These are phyloP conservation scores for Brachionus paranguensis DNA, from an alignment of 1,140 invertebrate genomes.

Conservation along the genomic window DNA sequence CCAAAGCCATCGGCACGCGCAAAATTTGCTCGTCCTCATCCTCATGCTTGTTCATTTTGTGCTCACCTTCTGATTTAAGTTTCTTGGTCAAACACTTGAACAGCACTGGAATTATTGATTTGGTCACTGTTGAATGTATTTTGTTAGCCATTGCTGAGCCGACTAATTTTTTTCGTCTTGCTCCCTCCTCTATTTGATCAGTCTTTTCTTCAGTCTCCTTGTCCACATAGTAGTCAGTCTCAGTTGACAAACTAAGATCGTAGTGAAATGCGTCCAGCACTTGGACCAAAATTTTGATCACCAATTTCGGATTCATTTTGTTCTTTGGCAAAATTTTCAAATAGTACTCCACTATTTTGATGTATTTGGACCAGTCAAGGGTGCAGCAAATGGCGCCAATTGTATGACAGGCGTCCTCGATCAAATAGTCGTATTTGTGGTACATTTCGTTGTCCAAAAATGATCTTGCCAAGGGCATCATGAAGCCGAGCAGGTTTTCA, in stretches of 20 bases:
- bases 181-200: not conserved
- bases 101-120: not conserved
- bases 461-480: slow-evolving; percentile 72
- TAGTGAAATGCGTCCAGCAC: slow-evolving; percentile 88
- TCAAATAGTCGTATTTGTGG: slow-evolving; percentile 67
- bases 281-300: slow-evolving; percentile 65
- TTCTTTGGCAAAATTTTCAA: slow-evolving; percentile 66
- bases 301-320: slow-evolving; percentile 69
- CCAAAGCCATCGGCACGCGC: slow-evolving; percentile 80
- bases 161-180: not conserved
- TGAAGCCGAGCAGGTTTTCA: slow-evolving; percentile 71
- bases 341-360: slow-evolving; percentile 71
- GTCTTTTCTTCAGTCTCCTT: not conserved
- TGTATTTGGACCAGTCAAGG: slow-evolving; percentile 79
- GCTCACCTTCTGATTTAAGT: slow-evolving; percentile 65
- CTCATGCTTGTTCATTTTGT: slow-evolving; percentile 63
- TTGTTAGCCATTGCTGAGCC: slow-evolving; percentile 29
- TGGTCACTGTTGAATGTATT: slow-evolving; percentile 37
- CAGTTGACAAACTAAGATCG: slow-evolving; percentile 61
- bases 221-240: slow-evolving; percentile 41
- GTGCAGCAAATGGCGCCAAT: slow-evolving; percentile 68
- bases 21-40: slow-evolving; percentile 76
- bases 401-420: slow-evolving; percentile 68
- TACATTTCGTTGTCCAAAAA: slow-evolving; percentile 74
- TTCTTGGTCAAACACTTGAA: slow-evolving; percentile 18